Percentiles rank a stretch among this genome's conserved stretches.
Evolutionary conservation across 2,888 invertebrate genomes (phyloP).

Genomic region (Pheosia gnoma): DNA sequence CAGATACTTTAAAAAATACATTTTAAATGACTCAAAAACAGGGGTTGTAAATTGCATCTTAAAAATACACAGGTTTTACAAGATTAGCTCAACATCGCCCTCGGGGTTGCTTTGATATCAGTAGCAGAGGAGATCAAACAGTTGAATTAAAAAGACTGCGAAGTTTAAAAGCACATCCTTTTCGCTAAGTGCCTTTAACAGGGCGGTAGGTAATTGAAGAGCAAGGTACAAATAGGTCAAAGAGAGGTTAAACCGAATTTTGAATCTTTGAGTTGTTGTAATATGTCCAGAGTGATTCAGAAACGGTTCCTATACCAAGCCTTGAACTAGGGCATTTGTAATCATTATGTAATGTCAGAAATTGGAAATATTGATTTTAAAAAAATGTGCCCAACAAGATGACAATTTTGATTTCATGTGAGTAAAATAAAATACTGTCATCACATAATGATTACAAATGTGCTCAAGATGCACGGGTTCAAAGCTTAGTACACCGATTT

Average conservation of each 20-base stretch:
- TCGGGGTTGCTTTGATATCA: constrained; percentile 67
- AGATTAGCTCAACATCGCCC: constrained; percentile 64
- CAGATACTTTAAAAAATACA: constrained; percentile 60
- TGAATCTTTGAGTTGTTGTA: background rate
- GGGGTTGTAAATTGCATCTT: constrained; percentile 72
- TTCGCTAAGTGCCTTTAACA: constrained; percentile 33
- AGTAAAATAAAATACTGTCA: too few species aligned
- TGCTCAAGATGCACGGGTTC: too few species aligned
- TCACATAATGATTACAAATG: too few species aligned
- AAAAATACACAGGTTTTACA: constrained; percentile 73
- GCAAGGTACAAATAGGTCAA: constrained; percentile 16
- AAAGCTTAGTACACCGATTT: too few species aligned
- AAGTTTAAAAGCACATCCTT: constrained; percentile 31
- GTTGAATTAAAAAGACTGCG: constrained; percentile 56
- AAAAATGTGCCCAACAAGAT: too few species aligned
- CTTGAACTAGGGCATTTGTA: too few species aligned
- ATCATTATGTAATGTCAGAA: too few species aligned
- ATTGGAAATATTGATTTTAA: too few species aligned
- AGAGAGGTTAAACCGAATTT: background rate
- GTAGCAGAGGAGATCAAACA: constrained; percentile 70
- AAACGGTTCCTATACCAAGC: background rate
- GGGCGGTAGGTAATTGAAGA: constrained; percentile 39
- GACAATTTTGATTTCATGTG: too few species aligned
- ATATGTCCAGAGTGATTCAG: background rate
- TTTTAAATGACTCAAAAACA: constrained; percentile 61